Evolutionary conservation across 2,888 invertebrate genomes (phyloP), one percentile per base, ranked within the genome.

Genomic region (Ochropleura leucogaster): DNA sequence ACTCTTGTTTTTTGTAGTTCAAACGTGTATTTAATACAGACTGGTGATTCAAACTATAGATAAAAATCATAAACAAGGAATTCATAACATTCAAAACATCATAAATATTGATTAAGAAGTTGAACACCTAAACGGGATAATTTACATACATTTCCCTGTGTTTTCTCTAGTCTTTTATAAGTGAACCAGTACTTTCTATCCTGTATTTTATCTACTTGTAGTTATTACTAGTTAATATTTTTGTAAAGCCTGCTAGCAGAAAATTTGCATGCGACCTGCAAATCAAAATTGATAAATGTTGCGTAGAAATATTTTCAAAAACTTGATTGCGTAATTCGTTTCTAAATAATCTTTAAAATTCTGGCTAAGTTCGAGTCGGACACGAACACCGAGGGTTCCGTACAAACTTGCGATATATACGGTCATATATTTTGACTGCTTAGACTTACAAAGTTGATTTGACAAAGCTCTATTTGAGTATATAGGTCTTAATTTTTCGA

Each of bases 101-200:
- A 80, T 80, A 53, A 79, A 78, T 68, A 79, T 78, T 67, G 30
- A 73, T 79, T 30, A 30, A 68, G 51, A 59, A 59, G 47, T 59
- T 59, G 16, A 60, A 64, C n/a, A 42, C 8, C 5, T 40, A 51
- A 69, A 63, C 49, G 20, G 51, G 60, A 47, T 60, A n/a, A 76
- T 76, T 68, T 62, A 10, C 51, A 71, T 77, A 57, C 16, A 57
- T 66, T 74, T 80, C n/a, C 71, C 49, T n/a, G 71, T 55, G 51
- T 51, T 71, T 71, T 71, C 68, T 60, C 77, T 44, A 10, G 16
- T 46, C 59, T 51, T 63, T 68, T 30, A 59, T n/a, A 46, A 30
- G 18, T 18, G 18, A 44, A 68, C 44, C 51, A 40, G 49, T 30
- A 53, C 14, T 60, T 51, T 3, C 0, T 64, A 46, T 8, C 12